Percentiles rank a stretch among this genome's conserved stretches.
These are phyloP conservation scores for Mugil cephalus DNA, from an alignment of 2,113 vertebrate genomes.

Conservation along the genomic window DNA sequence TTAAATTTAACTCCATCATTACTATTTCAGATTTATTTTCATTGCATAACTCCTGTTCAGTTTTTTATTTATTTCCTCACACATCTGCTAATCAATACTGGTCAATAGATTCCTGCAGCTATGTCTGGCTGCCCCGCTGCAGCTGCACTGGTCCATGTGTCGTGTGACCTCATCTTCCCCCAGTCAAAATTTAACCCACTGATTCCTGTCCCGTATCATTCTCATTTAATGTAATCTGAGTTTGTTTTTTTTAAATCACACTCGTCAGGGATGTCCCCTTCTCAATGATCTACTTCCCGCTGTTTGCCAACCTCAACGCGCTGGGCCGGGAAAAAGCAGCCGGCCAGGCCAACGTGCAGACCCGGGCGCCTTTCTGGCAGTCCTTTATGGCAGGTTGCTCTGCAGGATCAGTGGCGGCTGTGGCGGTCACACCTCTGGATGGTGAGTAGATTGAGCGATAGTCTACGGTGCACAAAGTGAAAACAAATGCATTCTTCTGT, in stretches of 20 bases:
- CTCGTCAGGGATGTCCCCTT: slow-evolving; percentile 85
- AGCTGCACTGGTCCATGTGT: slow-evolving; percentile 25
- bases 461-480: too few species aligned
- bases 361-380: slow-evolving; percentile 83
- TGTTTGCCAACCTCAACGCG: slow-evolving; percentile 87
- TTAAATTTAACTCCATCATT: slow-evolving; percentile 4
- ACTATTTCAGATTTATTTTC: slow-evolving; percentile 11
- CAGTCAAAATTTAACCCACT: accelerated
- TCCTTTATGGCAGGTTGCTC: slow-evolving; percentile 85
- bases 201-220: neutral
- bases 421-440: slow-evolving; percentile 88
- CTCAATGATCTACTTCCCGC: slow-evolving; percentile 90
- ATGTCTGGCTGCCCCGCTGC: slow-evolving; percentile 56
- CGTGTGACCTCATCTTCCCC: neutral
- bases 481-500: too few species aligned
- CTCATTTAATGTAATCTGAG: neutral
- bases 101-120: slow-evolving; percentile 71
- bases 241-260: neutral
- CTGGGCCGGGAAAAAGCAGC: slow-evolving; percentile 68
- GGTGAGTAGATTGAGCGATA: too few species aligned
- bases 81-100: slow-evolving; percentile 44
- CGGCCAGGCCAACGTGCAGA: slow-evolving; percentile 55
- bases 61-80: slow-evolving; percentile 25
- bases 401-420: slow-evolving; percentile 84
- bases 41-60: slow-evolving; percentile 38